Base-by-base conservation (phyloP, 1,140 invertebrate genomes). In the Drosophila ficusphila region DNA sequence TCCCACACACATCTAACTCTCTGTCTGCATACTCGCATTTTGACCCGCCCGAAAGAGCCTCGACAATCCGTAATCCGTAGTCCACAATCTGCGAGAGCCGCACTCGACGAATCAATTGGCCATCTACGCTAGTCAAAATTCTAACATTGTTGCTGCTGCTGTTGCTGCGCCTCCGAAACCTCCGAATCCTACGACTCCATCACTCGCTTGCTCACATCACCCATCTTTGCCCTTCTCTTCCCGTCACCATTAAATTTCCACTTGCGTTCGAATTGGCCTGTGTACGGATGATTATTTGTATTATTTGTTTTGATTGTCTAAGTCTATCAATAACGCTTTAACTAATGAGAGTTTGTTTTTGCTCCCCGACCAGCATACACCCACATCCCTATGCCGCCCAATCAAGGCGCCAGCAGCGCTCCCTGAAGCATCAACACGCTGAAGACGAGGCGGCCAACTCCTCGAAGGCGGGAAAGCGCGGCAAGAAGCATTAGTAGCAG, bases 61-160 rank as follows among this genome's bases (percentile, higher is more conserved):
- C 48, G 48, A 36, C 16, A 56, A 57, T 57, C 18, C 52, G 57
- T 61, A 23, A 39, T 31, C 23, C 16, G 57, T 25, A 52, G 34
- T 25, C 33, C 49, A 25, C 33, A 46, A 8, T 49, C 29, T 31
- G 18, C 47, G 39, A 41, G 39, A 42, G 19, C 39, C 51, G 16
- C 25, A 51, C 31, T 34, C 31, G 31, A 56, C 53, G 18, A 34
- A 7, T 29, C 39, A 86, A 83, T 83, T 83, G 79, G 75, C 69
- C 19, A 12, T 64, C 68, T 56, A 79, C 79, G 81, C 49, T 53
- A 69, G 76, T 77, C 73, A 62, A 85, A 86, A 88, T 86, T 81
- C 14, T 33, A 64, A 85, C 82, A 51, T 49, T 86, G 81, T 69
- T 85, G 79, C 56, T 83, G 60, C 70, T 85, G 81, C 71, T 79